These are phyloP conservation scores for Melanostoma mellinum DNA, from an alignment of 2,888 invertebrate genomes.

Conservation along the genomic window DNA sequence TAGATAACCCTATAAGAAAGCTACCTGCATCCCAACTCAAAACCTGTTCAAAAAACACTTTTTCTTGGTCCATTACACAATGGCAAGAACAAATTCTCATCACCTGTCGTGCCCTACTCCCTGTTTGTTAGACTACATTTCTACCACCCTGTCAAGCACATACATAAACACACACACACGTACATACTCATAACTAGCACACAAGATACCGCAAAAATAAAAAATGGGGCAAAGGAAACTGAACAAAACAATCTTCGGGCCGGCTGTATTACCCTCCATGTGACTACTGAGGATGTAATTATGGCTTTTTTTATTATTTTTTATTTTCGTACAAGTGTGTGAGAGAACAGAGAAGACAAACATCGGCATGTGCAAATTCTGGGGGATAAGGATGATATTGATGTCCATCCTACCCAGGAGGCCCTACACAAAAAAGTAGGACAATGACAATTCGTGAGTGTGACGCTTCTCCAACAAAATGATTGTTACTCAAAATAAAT, in stretches of 20 bases:
- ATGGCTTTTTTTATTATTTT: slow-evolving; percentile 10
- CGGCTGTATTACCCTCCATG: slow-evolving; percentile 48
- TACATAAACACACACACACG: slow-evolving; percentile 8
- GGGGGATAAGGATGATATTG: slow-evolving; percentile 28
- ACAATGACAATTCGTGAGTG: slow-evolving; percentile 12
- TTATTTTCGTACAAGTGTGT: slow-evolving; percentile 6
- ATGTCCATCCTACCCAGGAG: slow-evolving; percentile 38
- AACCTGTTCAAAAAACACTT: too few relatives aligned
- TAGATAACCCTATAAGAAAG: too few relatives aligned
- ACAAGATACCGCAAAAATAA: slow-evolving; percentile 49
- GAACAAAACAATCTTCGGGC: slow-evolving; percentile 61
- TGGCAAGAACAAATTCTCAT: slow-evolving; percentile 1
- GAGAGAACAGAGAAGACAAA: not conserved
- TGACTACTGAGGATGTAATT: slow-evolving; percentile 28
- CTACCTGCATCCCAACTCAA: too few relatives aligned
- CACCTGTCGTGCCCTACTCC: slow-evolving; percentile 30
- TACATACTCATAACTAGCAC: not conserved
- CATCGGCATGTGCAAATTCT: slow-evolving; percentile 38
- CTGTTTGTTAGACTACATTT: not conserved
- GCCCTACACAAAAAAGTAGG: slow-evolving; percentile 18
- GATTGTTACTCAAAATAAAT: not conserved
- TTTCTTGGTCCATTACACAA: not conserved
- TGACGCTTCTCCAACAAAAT: not conserved
- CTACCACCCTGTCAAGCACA: slow-evolving; percentile 35
- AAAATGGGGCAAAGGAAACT: slow-evolving; percentile 60